Conservation (phyloP, 2,888 invertebrate genomes). For the Synanthedon andrenaeformis region DNA sequence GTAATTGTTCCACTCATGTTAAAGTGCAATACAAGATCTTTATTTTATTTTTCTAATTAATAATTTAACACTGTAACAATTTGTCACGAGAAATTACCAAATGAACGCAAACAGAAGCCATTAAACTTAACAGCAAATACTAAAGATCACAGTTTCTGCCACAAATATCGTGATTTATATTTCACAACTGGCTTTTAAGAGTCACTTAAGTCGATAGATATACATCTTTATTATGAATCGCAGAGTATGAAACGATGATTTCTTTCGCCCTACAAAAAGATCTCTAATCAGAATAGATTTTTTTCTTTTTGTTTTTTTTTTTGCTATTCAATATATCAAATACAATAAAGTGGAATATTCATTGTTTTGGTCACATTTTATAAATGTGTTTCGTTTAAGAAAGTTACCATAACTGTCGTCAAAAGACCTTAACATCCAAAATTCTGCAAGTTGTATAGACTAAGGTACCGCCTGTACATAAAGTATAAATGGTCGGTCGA, state of each 20-base stretch:
- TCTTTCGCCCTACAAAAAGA: too few relatives aligned
- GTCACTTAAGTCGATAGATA: neutral
- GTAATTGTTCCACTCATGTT: too few relatives aligned
- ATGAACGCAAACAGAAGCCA: neutral
- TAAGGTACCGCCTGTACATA: too few relatives aligned
- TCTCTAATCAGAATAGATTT: too few relatives aligned
- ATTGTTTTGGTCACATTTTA: constrained; percentile 7
- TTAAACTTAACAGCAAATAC: constrained; percentile 31
- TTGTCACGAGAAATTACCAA: neutral
- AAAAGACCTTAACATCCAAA: constrained; percentile 57
- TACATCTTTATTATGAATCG: neutral
- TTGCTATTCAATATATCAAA: too few relatives aligned
- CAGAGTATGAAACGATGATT: neutral
- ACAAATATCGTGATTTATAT: constrained; percentile 19
- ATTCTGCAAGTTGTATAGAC: constrained; percentile 16
- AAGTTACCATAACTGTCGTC: constrained; percentile 35
- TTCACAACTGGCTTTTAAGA: constrained; percentile 12
- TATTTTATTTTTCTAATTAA: too few relatives aligned
- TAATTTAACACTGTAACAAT: neutral
- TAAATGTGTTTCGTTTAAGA: constrained; percentile 29
- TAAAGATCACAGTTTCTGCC: constrained; percentile 46
- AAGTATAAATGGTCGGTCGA: too few relatives aligned
- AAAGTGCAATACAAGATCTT: too few relatives aligned
- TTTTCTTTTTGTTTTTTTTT: too few relatives aligned
- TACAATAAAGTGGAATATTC: neutral